Percentiles rank a stretch among this genome's conserved stretches.
Evolutionary conservation across 2,113 vertebrate species (phyloP).

Genomic region (Cyanoderma ruficeps): DNA sequence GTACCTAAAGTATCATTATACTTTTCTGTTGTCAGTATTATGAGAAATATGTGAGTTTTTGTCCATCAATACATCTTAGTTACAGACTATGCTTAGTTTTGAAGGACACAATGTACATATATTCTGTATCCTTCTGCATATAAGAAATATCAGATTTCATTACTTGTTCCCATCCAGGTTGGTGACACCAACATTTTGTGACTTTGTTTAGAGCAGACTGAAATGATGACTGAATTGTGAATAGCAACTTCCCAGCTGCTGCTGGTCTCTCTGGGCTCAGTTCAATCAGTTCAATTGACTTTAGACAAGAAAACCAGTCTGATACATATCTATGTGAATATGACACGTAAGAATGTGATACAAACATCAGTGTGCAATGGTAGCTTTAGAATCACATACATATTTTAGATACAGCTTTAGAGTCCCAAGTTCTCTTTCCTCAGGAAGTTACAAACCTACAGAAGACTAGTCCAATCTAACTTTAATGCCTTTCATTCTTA

Average conservation of each 20-base stretch:
- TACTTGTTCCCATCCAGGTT: background rate
- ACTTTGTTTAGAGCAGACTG: background rate
- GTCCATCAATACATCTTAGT: background rate
- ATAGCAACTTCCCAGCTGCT: background rate
- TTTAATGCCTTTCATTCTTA: background rate
- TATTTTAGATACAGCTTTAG: background rate
- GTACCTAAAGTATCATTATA: background rate
- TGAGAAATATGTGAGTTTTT: background rate
- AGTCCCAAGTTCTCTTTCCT: background rate
- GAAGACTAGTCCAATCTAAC: background rate
- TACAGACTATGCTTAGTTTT: background rate
- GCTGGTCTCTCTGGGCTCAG: background rate
- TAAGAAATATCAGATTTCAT: background rate
- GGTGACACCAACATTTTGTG: background rate
- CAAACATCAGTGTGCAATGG: background rate
- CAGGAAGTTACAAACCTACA: background rate
- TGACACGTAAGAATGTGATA: background rate
- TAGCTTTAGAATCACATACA: background rate
- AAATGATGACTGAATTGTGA: background rate
- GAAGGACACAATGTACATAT: background rate
- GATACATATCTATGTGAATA: background rate
- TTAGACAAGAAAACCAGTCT: background rate
- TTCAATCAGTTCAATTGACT: background rate
- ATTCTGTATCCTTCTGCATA: background rate
- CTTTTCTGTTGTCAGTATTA: background rate